A percentile compares a stretch with the other conserved stretches of the same genome.
These are phyloP conservation scores for Apodemus speciosus DNA, from an alignment of 2,113 vertebrate genomes.

Conservation along the genomic window DNA sequence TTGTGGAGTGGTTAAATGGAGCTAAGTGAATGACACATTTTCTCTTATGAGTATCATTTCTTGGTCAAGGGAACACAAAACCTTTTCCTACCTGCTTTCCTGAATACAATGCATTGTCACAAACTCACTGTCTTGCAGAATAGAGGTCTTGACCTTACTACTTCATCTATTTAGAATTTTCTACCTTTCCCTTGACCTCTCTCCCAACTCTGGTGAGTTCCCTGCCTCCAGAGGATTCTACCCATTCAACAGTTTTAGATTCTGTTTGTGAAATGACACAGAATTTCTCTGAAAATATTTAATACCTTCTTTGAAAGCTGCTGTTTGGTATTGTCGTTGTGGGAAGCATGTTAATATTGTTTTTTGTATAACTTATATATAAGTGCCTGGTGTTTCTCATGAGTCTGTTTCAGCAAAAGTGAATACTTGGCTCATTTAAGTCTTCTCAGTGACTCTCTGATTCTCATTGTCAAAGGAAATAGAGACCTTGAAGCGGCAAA, in stretches of 20 bases:
- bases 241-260: background rate
- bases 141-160: background rate
- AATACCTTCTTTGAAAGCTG: slow-evolving; percentile 6
- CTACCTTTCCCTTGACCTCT: background rate
- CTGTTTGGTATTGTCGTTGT: background rate
- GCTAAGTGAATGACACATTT: background rate
- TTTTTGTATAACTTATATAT: background rate
- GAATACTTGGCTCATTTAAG: background rate
- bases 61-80: background rate
- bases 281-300: background rate
- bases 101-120: background rate
- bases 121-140: background rate
- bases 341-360: background rate
- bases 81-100: background rate
- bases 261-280: background rate
- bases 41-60: background rate
- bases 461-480: background rate
- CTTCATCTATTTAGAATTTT: background rate
- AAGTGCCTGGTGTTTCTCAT: slow-evolving; percentile 5
- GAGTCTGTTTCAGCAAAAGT: background rate
- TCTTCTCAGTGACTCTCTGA: background rate
- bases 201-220: background rate
- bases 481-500: background rate
- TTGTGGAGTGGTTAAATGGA: background rate
- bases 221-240: background rate